Evolutionary conservation across 1,140 invertebrate species (phyloP), one percentile per base, ranked within the genome.

Genomic region (Monochamus saltuarius): DNA sequence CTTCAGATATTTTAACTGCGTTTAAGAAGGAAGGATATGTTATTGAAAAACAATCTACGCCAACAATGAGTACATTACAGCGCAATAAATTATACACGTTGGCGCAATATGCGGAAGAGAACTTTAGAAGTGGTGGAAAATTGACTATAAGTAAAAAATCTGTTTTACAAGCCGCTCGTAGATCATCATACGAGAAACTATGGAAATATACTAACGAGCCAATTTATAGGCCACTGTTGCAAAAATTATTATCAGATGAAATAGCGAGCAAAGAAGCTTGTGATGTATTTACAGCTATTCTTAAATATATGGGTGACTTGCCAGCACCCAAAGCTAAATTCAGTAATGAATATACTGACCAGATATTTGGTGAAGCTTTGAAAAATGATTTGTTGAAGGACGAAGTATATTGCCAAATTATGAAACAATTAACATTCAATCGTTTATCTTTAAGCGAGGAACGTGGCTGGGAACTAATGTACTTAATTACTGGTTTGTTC

Each of bases 271-370:
- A 90, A 71, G 85, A 89, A 72, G 89, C 92, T 1, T 71, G 69
- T 38, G 63, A 67, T 34, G 65, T 69, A 39, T 67, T 64, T 45
- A 64, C 62, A 17, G 87, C 86, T 69, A 91, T 94, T 69, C 78
- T 97, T n/a, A 95, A 93, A 79, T 97, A 97, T 74, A 97, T 97
- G 94, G 95, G 94, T 29, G 94, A 97, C 75, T 84, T 94, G 66
- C 92, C 94, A 4, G 87, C 86, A 49, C 85, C 86, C 39, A 83
- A 87, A 72, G 81, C 84, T 19, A 83, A 88, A 70, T 81, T 84
- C 35, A 82, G 82, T 7, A 81, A 79, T 34, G 91, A 93, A 76
- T 85, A 91, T 38, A 97, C 94, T 2, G 93, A 97, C 80, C 83
- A 89, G 65, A 96, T 97, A 71, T 98, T 97, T 76, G 85, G 85